Percentiles rank a stretch among this genome's conserved stretches.
phyloP scores from a whole-genome alignment of 2,113 vertebrate species.

The Mus musculus region GRCm39 chr19:20887501-20888000 shows the following conservation, averaged over 20 bases:
- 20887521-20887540: background rate
- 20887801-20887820: background rate
- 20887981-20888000: background rate
- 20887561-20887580: background rate
- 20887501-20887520: background rate
- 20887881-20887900: background rate
- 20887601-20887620: background rate
- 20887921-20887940: background rate
- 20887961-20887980: background rate
- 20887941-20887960: background rate
- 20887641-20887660: background rate
- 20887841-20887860: background rate
- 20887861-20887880: background rate
- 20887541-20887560: background rate
- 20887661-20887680: background rate
- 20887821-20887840: background rate
- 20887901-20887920: background rate
- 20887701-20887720: background rate
- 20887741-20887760: background rate
- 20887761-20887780: background rate
- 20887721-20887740: background rate
- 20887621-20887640: background rate
- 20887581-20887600: background rate
- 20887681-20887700: background rate
- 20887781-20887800: background rate